Evolutionary conservation across 2,888 invertebrate species (phyloP).

Genomic region (Thyatira batis): DNA sequence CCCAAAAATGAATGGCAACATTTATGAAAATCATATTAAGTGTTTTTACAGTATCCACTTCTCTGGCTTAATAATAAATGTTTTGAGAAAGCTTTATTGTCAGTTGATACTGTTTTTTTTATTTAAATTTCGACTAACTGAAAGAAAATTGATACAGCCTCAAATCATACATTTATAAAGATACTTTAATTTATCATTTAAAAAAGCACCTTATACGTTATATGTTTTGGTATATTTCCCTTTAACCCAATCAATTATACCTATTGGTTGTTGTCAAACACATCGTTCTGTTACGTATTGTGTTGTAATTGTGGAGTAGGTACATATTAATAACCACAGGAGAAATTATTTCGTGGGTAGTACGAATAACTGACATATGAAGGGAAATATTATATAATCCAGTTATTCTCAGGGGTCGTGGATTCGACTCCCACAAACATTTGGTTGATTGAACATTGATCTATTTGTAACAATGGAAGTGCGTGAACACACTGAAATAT

Average conservation of each 20-base stretch:
- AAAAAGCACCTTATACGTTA: no score
- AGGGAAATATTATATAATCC: neutral
- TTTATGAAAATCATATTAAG: constrained; percentile 7
- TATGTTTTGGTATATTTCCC: no score
- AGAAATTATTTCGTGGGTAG: neutral
- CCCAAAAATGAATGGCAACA: constrained; percentile 11
- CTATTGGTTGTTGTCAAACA: neutral
- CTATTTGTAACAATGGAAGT: no score
- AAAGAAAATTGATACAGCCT: no score
- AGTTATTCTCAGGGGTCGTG: no score
- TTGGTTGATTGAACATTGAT: no score
- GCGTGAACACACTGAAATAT: no score
- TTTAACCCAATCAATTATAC: no score
- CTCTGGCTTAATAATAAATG: neutral
- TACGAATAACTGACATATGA: neutral
- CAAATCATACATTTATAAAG: no score
- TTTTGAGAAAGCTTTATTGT: neutral
- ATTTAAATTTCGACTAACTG: no score
- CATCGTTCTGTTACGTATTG: neutral
- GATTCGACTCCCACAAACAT: no score
- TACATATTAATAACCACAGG: neutral
- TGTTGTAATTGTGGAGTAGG: neutral
- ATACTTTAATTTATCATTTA: no score
- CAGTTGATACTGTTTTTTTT: neutral
- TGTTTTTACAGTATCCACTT: neutral